A percentile compares a stretch with the other conserved stretches of the same genome.
These are phyloP conservation scores for Peromyscus californicus DNA, from an alignment of 2,113 vertebrate genomes.

Conservation along the genomic window DNA sequence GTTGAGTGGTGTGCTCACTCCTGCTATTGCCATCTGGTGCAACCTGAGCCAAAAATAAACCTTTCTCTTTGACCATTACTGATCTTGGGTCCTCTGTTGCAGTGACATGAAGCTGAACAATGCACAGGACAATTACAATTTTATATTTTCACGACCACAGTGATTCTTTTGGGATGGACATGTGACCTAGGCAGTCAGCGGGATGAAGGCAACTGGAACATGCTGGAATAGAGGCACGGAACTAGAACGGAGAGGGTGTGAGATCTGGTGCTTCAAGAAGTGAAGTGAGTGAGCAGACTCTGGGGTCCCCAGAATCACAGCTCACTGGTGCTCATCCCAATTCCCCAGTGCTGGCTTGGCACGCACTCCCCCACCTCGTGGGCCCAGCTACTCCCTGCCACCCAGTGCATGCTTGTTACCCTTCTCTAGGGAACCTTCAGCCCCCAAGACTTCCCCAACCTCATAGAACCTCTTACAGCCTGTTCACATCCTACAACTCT, in stretches of 20 bases:
- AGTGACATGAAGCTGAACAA: neutral
- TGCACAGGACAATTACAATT: neutral
- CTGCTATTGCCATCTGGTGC: neutral
- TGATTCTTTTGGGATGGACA: neutral
- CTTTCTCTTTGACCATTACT: neutral
- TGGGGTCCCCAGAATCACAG: neutral
- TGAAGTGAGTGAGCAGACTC: neutral
- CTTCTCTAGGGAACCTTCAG: neutral
- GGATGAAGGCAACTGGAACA: neutral
- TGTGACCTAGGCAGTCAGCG: neutral
- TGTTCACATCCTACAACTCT: neutral
- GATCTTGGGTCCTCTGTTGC: neutral
- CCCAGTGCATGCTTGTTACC: neutral
- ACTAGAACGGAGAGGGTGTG: neutral
- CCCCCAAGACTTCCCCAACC: neutral
- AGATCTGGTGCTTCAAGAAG: neutral
- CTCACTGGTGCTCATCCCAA: neutral
- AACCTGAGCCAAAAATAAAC: neutral
- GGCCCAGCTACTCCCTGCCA: neutral
- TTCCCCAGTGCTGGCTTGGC: neutral
- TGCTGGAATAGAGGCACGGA: neutral
- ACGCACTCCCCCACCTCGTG: neutral
- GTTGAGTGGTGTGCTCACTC: neutral
- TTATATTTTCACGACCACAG: neutral
- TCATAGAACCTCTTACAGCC: neutral